Conservation (phyloP, 2,888 invertebrate species). For the Frankliniella intonsa region DNA sequence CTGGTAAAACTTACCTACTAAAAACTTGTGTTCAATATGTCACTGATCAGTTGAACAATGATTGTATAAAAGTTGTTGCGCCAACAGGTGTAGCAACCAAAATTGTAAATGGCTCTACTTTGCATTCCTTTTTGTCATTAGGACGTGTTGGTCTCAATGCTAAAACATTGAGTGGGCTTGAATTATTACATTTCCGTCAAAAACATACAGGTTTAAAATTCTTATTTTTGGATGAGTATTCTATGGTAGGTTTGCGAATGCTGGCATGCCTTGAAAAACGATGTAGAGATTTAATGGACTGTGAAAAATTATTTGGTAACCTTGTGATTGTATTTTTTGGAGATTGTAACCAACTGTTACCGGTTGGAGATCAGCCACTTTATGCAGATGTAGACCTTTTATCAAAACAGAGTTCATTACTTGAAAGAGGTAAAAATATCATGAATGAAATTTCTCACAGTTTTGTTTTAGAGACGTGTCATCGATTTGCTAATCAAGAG, state of each 20-base stretch:
- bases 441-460: neutral
- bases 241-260: neutral
- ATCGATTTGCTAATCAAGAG: neutral
- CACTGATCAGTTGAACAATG: neutral
- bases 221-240: neutral
- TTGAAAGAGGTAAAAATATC: neutral
- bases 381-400: neutral
- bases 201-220: neutral
- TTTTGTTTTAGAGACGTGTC: neutral
- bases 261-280: neutral
- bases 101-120: conserved; percentile 28
- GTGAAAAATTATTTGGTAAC: neutral
- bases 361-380: neutral
- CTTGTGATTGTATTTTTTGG: neutral
- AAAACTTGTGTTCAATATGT: conserved; percentile 17
- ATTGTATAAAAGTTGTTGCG: conserved; percentile 19
- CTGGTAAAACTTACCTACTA: conserved; percentile 29
- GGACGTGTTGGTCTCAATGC: neutral
- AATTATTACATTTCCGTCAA: neutral
- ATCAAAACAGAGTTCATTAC: neutral
- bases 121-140: neutral
- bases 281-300: neutral
- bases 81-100: conserved; percentile 32
- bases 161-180: neutral
- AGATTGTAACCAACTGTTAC: neutral